Evolutionary conservation across 1,140 invertebrate species (phyloP), one percentile per base, ranked within the genome.

Genomic region (Melanaphis sacchari): DNA sequence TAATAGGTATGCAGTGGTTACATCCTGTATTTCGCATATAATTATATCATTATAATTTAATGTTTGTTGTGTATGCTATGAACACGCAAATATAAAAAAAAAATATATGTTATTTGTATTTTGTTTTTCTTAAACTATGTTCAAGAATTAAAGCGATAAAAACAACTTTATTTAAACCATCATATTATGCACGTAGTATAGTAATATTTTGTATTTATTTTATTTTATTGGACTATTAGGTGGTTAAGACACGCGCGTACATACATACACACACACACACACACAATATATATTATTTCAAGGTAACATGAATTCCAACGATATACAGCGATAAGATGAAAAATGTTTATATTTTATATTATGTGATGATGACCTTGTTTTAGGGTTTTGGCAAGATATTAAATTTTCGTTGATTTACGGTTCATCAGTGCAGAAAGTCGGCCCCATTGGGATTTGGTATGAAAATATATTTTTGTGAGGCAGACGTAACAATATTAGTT

Each of bases 391-490:
- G n/a, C 36, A 87, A 31, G 43, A 87, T 87, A 87, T 87, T 87
- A 46, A 43, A 87, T 87, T 87, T 87, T 46, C 26, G 85, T 87
- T 87, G 85, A 87, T 87, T 87, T 87, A 87, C 85, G 40, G 43
- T 46, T 43, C 43, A 46, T 87, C 85, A 87, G 26, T 76, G 40
- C 49, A 36, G 87, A 52, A 38, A 89, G 21, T 52, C n/a, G 31
- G 43, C n/a, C 85, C 40, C 38, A 5, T 21, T 41, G 22, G 85
- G 85, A 88, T 7, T 88, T 8, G 85, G 24, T 88, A 88, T 88
- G 31, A 88, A 88, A 88, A 49, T 36, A 88, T 21, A 88, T 46
- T 88, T 43, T 46, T n/a, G 40, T n/a, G n/a, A n/a, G 8, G 82
- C 24, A 26, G 22, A 46, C n/a, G 43, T 46, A 88, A 88, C 43